phyloP scores from a whole-genome alignment of 2,797 vertebrate genomes.

The Buceros bicornis region DNA sequence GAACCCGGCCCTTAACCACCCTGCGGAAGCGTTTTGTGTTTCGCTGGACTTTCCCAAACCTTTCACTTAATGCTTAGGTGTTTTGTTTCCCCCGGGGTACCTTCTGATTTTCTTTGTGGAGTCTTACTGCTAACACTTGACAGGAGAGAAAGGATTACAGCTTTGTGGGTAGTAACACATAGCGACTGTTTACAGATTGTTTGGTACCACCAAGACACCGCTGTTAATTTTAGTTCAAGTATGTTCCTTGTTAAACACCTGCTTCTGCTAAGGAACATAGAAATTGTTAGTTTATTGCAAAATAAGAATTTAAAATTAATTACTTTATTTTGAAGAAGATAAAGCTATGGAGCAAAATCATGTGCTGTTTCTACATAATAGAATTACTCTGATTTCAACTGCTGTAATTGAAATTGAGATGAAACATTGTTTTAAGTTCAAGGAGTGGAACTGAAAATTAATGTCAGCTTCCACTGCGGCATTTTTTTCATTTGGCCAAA shows the following conservation, averaged over 20 bases:
- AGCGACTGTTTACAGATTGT: background rate
- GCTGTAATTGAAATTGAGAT: background rate
- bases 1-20: background rate
- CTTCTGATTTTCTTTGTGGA: background rate
- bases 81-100: background rate
- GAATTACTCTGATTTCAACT: background rate
- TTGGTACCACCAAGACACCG: background rate
- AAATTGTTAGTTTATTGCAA: background rate
- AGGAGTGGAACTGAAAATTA: background rate
- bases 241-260: background rate
- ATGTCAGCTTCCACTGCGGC: background rate
- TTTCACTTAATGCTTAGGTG: background rate
- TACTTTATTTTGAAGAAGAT: background rate
- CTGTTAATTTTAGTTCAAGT: background rate
- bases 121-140: background rate
- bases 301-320: background rate
- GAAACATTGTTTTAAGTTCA: background rate
- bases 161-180: background rate
- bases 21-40: background rate
- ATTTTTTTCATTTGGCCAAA: background rate
- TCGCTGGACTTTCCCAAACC: background rate
- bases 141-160: background rate
- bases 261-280: fast-evolving
- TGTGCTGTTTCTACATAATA: background rate
- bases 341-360: background rate